phyloP scores from a whole-genome alignment of 2,797 vertebrate genomes.

The Cichlasoma orientale region DNA sequence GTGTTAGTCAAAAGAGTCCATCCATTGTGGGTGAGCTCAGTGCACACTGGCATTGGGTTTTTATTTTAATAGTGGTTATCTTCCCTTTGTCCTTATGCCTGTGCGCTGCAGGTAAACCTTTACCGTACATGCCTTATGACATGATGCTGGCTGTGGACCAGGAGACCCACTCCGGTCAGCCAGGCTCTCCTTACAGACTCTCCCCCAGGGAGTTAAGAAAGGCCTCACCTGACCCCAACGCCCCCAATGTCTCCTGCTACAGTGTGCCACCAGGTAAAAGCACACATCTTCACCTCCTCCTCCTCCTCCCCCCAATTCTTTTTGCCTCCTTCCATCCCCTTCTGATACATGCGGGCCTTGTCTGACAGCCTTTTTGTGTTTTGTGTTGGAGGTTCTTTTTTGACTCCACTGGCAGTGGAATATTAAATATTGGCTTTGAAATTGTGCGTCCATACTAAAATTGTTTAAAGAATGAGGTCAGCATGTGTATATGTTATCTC shows the following conservation, averaged over 20 bases:
- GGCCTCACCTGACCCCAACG: conserved; percentile 83
- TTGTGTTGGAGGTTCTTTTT: conserved; percentile 4
- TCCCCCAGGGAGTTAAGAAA: conserved; percentile 89
- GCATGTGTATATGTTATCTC: not conserved
- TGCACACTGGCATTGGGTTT: conserved; percentile 44
- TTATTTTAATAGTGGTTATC: conserved; percentile 63
- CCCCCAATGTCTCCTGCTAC: conserved; percentile 81
- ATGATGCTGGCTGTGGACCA: conserved; percentile 89
- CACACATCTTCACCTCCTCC: conserved; percentile 50
- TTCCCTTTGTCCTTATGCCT: conserved; percentile 69
- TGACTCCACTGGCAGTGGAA: not conserved
- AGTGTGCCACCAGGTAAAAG: conserved; percentile 91
- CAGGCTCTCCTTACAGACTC: conserved; percentile 88
- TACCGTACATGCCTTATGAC: conserved; percentile 88
- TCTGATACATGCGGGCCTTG: conserved; percentile 5
- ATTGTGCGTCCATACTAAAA: not conserved
- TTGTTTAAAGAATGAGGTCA: not conserved
- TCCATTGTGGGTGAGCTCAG: conserved; percentile 33
- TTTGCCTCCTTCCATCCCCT: conserved; percentile 27
- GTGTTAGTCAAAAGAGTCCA: conserved; percentile 6
- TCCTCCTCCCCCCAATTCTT: conserved; percentile 21
- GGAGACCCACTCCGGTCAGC: conserved; percentile 86
- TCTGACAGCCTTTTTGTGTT: conserved; percentile 7
- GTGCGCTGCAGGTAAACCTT: conserved; percentile 86
- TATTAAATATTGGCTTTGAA: not conserved